These are phyloP conservation scores for Podilymbus podiceps DNA, from an alignment of 2,113 vertebrate genomes.

Conservation along the genomic window DNA sequence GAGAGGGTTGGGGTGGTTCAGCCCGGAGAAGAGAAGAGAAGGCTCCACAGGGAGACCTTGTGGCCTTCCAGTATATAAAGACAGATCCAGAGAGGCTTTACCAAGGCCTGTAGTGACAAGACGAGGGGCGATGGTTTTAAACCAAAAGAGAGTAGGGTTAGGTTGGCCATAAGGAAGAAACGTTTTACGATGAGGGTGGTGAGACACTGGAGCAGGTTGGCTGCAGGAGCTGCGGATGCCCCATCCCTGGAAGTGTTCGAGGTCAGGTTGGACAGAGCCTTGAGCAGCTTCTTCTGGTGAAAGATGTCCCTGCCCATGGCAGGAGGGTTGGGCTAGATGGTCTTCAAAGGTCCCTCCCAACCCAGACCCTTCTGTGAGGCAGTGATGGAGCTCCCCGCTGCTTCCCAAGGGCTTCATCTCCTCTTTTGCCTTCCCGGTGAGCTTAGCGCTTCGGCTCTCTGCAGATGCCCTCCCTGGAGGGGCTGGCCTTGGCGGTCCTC, in stretches of 20 bases:
- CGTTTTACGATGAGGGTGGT: too few relatives aligned
- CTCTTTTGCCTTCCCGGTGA: neutral
- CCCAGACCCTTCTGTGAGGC: neutral
- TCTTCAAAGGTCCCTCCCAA: neutral
- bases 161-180: neutral
- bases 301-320: neutral
- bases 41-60: neutral
- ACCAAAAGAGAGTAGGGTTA: neutral
- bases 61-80: neutral
- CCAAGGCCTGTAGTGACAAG: neutral
- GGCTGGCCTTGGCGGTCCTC: neutral
- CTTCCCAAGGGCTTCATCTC: neutral
- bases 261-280: too few relatives aligned
- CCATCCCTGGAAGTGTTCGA: too few relatives aligned
- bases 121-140: neutral
- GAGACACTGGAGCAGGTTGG: too few relatives aligned
- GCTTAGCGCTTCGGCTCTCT: neutral
- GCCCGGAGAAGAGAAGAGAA: neutral
- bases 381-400: neutral
- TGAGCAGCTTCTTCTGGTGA: too few relatives aligned
- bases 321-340: too few relatives aligned
- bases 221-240: too few relatives aligned
- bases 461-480: neutral
- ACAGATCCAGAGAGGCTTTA: too few relatives aligned
- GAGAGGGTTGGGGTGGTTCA: neutral